Conservation (phyloP, 2,113 vertebrate genomes). For the Indri indri region DNA sequence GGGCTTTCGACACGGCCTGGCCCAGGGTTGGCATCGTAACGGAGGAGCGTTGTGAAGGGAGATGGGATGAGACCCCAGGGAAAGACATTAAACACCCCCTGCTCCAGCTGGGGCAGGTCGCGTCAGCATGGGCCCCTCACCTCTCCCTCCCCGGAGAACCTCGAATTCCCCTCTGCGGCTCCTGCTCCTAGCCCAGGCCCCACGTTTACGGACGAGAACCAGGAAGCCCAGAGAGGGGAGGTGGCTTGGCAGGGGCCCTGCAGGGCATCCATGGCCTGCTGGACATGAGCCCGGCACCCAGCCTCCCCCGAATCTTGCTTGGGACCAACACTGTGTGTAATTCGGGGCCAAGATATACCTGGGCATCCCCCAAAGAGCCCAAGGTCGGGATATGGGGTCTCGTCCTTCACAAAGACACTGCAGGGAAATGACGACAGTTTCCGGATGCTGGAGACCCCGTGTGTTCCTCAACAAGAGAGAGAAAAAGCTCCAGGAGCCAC, state of each 20-base stretch:
- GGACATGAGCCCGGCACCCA: neutral
- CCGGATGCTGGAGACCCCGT: neutral
- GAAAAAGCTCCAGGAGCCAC: fast-evolving
- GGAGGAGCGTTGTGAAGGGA: too few relatives aligned
- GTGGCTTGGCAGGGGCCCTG: fast-evolving
- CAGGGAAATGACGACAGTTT: fast-evolving
- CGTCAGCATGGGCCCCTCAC: too few relatives aligned
- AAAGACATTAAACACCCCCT: too few relatives aligned
- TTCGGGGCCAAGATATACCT: fast-evolving
- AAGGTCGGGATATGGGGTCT: too few relatives aligned
- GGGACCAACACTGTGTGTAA: fast-evolving
- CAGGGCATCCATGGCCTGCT: fast-evolving
- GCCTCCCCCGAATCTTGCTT: fast-evolving
- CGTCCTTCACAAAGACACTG: neutral
- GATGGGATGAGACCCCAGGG: too few relatives aligned
- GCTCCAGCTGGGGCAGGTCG: neutral
- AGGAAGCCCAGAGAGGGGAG: neutral
- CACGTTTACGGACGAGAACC: neutral
- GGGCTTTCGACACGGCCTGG: fast-evolving
- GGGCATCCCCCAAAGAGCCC: neutral
- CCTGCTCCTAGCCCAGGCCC: neutral
- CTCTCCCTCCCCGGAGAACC: too few relatives aligned
- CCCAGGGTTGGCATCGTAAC: fast-evolving
- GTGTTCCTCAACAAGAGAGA: neutral
- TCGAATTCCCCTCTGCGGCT: fast-evolving